These are phyloP conservation scores for Epirrhoe tristata DNA, from an alignment of 2,888 invertebrate species.

Conservation along the genomic window DNA sequence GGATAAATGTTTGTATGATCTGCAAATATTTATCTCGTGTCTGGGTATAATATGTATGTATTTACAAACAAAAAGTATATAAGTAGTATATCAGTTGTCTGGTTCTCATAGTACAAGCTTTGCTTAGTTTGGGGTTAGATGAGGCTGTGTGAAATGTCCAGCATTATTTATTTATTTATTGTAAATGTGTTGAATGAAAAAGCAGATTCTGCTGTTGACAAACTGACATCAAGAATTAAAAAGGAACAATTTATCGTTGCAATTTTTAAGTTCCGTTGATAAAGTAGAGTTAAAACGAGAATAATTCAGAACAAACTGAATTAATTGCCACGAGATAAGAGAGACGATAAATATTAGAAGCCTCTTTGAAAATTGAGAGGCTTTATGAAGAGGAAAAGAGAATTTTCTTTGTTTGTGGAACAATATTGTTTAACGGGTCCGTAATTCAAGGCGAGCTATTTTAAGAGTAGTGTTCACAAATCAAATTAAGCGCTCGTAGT, in stretches of 20 bases:
- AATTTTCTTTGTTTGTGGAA: slow-evolving; percentile 27
- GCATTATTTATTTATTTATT: no score
- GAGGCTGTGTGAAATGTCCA: no score
- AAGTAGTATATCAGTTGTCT: no score
- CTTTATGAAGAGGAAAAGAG: slow-evolving; percentile 31
- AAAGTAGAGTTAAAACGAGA: slow-evolving; percentile 57
- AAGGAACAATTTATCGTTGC: slow-evolving; percentile 38
- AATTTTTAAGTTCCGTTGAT: slow-evolving; percentile 60
- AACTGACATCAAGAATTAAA: slow-evolving; percentile 19
- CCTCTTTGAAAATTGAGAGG: slow-evolving; percentile 40
- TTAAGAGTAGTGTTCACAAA: neutral
- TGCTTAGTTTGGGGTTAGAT: no score
- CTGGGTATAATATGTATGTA: no score
- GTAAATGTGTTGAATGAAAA: no score
- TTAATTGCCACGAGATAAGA: slow-evolving; percentile 68
- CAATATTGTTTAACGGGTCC: slow-evolving; percentile 8
- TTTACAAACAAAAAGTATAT: no score
- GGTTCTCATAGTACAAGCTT: no score
- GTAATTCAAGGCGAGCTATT: neutral
- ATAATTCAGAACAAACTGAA: slow-evolving; percentile 58
- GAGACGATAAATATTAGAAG: slow-evolving; percentile 58
- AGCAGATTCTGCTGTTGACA: neutral
- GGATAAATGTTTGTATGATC: no score
- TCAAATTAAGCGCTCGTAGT: neutral
- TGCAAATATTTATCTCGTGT: no score